phyloP scores from a whole-genome alignment of 2,113 vertebrate genomes.

The Megatriorchis doriae region DNA sequence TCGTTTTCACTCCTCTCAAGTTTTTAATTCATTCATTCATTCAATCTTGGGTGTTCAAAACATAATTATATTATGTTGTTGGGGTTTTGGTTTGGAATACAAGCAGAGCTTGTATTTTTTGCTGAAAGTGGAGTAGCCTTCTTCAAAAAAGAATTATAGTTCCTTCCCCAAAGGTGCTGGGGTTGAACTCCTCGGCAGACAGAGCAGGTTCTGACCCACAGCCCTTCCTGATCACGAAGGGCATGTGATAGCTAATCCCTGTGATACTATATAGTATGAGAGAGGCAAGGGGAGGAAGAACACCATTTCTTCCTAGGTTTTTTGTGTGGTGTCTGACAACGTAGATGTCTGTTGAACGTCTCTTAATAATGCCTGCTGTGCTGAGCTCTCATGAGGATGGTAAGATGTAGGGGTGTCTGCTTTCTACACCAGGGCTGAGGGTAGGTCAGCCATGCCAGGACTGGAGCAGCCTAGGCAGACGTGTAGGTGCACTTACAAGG shows the following conservation, averaged over 20 bases:
- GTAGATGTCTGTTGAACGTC: not conserved
- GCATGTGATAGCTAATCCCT: not conserved
- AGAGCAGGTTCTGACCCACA: not conserved
- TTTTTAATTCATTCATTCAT: not conserved
- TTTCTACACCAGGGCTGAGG: not conserved
- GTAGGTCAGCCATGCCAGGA: accelerated
- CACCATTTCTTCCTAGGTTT: not conserved
- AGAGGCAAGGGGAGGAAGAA: not conserved
- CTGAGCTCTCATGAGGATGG: not conserved
- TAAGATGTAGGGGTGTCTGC: too few species aligned
- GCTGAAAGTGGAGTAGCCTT: not conserved
- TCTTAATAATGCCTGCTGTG: accelerated
- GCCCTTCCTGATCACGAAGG: not conserved
- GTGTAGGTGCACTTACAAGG: not conserved
- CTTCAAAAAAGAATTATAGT: not conserved
- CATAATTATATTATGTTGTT: not conserved
- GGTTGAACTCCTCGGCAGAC: not conserved
- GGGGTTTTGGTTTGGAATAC: not conserved
- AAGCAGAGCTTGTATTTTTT: not conserved
- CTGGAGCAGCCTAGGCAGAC: not conserved
- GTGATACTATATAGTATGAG: not conserved
- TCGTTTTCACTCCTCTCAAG: not conserved
- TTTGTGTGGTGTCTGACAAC: not conserved
- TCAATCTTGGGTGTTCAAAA: not conserved
- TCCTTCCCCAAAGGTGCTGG: not conserved